Conservation (phyloP, 2,113 vertebrate genomes). For the Aptenodytes patagonicus region DNA sequence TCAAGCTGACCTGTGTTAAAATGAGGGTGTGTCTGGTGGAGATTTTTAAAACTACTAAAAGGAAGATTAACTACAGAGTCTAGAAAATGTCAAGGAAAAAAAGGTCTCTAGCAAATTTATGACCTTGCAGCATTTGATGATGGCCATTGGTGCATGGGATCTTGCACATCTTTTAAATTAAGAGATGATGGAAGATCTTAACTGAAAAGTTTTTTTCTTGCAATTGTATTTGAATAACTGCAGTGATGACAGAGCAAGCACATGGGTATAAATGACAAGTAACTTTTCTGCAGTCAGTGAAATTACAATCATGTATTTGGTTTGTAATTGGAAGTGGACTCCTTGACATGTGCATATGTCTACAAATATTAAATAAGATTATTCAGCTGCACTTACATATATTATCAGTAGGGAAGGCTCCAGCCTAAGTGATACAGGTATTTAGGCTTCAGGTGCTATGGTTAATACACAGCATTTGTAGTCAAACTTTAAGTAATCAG, state of each 20-base stretch:
- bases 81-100: constrained; percentile 1
- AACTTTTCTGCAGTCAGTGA: not conserved
- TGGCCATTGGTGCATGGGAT: not conserved
- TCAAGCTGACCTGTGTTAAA: not conserved
- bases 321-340: not conserved
- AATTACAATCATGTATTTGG: not conserved
- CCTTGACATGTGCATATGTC: not conserved
- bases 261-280: not conserved
- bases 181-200: not conserved
- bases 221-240: not conserved
- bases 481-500: not conserved
- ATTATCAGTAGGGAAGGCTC: not conserved
- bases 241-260: not conserved
- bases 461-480: not conserved
- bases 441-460: not conserved
- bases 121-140: not conserved
- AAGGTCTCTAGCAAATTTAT: not conserved
- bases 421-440: not conserved
- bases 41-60: not conserved
- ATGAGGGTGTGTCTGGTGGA: not conserved
- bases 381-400: not conserved
- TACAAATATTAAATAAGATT: not conserved
- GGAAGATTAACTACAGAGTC: not conserved
- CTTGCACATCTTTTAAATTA: not conserved
- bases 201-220: not conserved